Evolutionary conservation across 2,888 invertebrate genomes (phyloP).

Genomic region (Callinectes sapidus): DNA sequence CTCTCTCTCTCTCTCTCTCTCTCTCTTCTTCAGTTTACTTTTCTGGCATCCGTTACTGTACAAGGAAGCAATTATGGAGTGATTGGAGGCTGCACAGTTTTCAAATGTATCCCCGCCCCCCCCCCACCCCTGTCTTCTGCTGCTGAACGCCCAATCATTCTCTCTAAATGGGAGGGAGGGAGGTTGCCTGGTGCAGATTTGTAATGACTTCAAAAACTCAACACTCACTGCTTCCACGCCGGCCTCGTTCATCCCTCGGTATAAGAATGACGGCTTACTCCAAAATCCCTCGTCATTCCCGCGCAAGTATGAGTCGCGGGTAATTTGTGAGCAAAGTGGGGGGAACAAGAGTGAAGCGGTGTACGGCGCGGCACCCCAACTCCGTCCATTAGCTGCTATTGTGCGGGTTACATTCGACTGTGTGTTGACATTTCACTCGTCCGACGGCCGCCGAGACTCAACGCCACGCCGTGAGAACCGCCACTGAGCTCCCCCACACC

Average conservation of each 20-base stretch:
- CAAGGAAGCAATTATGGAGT: constrained; percentile 1
- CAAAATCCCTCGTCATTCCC: neutral
- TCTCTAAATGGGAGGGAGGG: constrained; percentile 16
- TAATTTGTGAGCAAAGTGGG: neutral
- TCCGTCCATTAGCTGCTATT: constrained; percentile 60
- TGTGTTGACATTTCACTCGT: constrained; percentile 58
- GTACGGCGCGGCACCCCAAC: neutral
- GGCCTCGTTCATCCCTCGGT: neutral
- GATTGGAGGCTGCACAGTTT: neutral
- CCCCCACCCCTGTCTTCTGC: no score
- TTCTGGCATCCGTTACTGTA: neutral
- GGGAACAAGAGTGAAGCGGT: neutral
- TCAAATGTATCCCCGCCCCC: constrained; percentile 3
- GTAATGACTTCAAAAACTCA: neutral
- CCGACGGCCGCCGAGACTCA: constrained; percentile 46
- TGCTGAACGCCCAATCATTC: constrained; percentile 32
- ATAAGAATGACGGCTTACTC: neutral
- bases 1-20: neutral
- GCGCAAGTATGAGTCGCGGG: neutral
- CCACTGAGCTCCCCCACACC: neutral
- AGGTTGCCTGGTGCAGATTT: constrained; percentile 36
- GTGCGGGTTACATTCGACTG: constrained; percentile 15
- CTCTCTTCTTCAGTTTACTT: neutral
- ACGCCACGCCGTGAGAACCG: constrained; percentile 45
- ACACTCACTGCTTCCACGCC: neutral